Base-by-base conservation (phyloP, 2,113 vertebrate genomes). In the Columba livia region DNA sequence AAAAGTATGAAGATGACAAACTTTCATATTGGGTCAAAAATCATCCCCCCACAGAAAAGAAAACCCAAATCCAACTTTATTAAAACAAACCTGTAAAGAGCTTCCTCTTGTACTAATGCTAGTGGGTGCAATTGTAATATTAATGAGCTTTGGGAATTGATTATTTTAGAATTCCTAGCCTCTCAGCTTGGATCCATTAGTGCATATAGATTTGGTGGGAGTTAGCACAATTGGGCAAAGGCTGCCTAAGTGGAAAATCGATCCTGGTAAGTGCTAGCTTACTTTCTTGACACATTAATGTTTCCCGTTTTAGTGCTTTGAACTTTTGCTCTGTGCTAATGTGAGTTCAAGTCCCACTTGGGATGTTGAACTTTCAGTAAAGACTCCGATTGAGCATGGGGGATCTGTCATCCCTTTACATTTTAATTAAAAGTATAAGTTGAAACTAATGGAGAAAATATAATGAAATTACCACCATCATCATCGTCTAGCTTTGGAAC, bases 221-320 rank as follows among this genome's bases (percentile, higher is more conserved):
- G 96, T 96, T 98, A 98, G 94, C 60, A 95, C 94, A 96, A 96
- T 90, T 96, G 97, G 94, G 85, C 95, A 95, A 97, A 97, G 87
- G 92, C 95, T 97, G 79, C 95, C 94, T 98, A 97, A 97, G 96
- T 97, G 96, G 98, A 98, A 98, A 98, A 98, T 98, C 97, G 98
- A 98, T 98, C 96, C 90, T 85, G 34, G 91, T 95, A 95, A 98
- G 97, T 96, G 97, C 94, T 94, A 51, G 15, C 92, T 90, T 80
- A 89, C 95, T 94, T 93, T 73, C 93, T 96, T 95, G 77, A 95
- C 88, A 74, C 73, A 17, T 94, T 97, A 97, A 95, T 94, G 94
- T 77, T 87, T 94, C 82, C 70, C 85, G 7, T 89, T 97, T 98
- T 96, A 98, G 93, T 90, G 92, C 93, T 92, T 93, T 97, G 96